phyloP scores from a whole-genome alignment of 2,797 vertebrate species.

The Xiphorhynchus erythropygius region DNA sequence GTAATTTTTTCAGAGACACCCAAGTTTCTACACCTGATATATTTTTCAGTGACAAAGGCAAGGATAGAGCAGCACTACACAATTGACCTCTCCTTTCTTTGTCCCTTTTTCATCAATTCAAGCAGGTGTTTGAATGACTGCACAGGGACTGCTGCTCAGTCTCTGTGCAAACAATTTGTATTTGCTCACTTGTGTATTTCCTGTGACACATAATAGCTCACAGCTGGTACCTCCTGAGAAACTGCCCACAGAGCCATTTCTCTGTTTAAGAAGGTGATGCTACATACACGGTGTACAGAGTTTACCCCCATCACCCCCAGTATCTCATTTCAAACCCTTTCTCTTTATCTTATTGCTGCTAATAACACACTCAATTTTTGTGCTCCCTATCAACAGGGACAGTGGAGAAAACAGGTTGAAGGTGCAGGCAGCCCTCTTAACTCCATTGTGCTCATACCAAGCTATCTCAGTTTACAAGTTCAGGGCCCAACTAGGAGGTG shows the following conservation, averaged over 20 bases:
- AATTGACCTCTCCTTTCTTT: not conserved
- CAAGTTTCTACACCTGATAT: not conserved
- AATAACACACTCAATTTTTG: not conserved
- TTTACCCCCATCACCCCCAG: not conserved
- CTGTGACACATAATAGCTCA: not conserved
- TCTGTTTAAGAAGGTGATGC: not conserved
- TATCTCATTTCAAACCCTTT: not conserved
- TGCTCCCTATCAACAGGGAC: not conserved
- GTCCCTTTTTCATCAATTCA: not conserved
- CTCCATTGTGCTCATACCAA: not conserved
- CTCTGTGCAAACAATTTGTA: not conserved
- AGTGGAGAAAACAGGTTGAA: not conserved
- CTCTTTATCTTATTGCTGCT: not conserved
- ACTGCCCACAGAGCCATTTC: not conserved
- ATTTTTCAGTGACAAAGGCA: not conserved
- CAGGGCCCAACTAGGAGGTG: not conserved
- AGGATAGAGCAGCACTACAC: not conserved
- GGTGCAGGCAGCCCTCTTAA: not conserved
- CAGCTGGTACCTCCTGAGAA: not conserved
- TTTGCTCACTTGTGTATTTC: not conserved
- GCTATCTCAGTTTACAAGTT: accelerated
- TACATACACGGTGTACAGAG: not conserved
- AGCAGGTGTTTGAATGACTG: not conserved
- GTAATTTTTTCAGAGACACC: not conserved
- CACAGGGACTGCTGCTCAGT: not conserved